Percentiles rank a stretch among this genome's conserved stretches.
Evolutionary conservation across 2,888 invertebrate genomes (phyloP).

Genomic region (Dascillus cervinus): DNA sequence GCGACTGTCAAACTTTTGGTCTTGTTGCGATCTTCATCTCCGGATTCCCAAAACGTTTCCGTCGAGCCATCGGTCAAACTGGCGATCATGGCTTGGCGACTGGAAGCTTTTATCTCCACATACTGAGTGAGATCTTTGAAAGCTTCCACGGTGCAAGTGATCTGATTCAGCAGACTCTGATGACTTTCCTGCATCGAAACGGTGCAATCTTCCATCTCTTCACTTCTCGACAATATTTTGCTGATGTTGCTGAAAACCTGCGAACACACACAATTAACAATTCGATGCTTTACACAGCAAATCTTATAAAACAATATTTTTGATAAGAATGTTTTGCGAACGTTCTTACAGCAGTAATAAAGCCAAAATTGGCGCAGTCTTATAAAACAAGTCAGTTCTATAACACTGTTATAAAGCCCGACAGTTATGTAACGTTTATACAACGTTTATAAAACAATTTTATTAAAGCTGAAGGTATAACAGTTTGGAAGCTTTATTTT

Average conservation of each 20-base stretch:
- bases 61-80: slow-evolving; percentile 90
- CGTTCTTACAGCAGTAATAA: too few relatives aligned
- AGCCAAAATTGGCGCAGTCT: too few relatives aligned
- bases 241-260: slow-evolving; percentile 90
- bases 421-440: too few relatives aligned
- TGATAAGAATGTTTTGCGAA: too few relatives aligned
- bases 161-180: slow-evolving; percentile 42
- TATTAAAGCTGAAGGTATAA: too few relatives aligned
- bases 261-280: too few relatives aligned
- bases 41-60: slow-evolving; percentile 99
- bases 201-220: slow-evolving; percentile 63
- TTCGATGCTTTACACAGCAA: too few relatives aligned
- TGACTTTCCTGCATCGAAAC: slow-evolving; percentile 53
- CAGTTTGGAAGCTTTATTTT: too few relatives aligned
- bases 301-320: too few relatives aligned
- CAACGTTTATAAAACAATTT: too few relatives aligned
- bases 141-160: slow-evolving; percentile 51
- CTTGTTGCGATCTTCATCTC: slow-evolving; percentile 92
- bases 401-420: too few relatives aligned
- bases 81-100: slow-evolving; percentile 88
- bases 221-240: slow-evolving; percentile 87
- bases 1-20: slow-evolving; percentile 73
- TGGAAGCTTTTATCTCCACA: slow-evolving; percentile 82
- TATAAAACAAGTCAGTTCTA: too few relatives aligned
- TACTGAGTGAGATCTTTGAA: slow-evolving; percentile 67